These are phyloP conservation scores for Andrena flavipes DNA, from an alignment of 2,888 invertebrate species.

Conservation along the genomic window DNA sequence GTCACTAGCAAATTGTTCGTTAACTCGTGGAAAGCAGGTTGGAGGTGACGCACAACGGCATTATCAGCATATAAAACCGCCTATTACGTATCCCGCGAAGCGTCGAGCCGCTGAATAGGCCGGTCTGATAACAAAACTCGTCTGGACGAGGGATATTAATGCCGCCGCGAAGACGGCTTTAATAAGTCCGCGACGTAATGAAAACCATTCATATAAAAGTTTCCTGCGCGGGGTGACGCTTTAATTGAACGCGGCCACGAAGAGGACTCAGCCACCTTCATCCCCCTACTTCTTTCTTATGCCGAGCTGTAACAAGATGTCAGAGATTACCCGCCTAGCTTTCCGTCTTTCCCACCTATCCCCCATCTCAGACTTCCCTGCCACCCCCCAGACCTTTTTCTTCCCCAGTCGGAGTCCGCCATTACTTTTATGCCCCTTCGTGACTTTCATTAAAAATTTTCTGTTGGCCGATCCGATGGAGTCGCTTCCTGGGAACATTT, in stretches of 20 bases:
- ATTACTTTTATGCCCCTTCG: constrained; percentile 31
- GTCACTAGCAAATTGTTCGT: constrained; percentile 26
- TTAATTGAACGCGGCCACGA: constrained; percentile 79
- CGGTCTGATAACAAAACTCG: constrained; percentile 76
- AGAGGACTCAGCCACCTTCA: constrained; percentile 42
- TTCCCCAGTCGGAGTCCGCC: constrained; percentile 11
- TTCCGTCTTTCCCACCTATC: constrained; percentile 30
- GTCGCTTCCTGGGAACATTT: constrained; percentile 50
- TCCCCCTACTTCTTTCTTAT: constrained; percentile 43
- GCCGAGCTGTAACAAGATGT: constrained; percentile 70
- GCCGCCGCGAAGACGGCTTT: constrained; percentile 76
- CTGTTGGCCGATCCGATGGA: constrained; percentile 58
- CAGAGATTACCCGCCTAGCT: constrained; percentile 67
- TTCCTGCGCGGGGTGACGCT: constrained; percentile 78
- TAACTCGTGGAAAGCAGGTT: constrained; percentile 29
- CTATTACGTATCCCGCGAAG: constrained; percentile 22
- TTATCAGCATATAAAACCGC: constrained; percentile 16
- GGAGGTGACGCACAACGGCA: constrained; percentile 4
- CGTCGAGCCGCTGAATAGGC: constrained; percentile 52
- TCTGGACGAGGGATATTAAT: constrained; percentile 77
- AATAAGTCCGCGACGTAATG: constrained; percentile 83
- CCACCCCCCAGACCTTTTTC: constrained; percentile 3
- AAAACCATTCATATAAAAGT: constrained; percentile 84
- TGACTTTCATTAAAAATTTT: constrained; percentile 72
- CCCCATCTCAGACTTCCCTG: not conserved